Base-by-base conservation (phyloP, 2,797 vertebrate genomes). In the Percopsis omiscomaycus region DNA sequence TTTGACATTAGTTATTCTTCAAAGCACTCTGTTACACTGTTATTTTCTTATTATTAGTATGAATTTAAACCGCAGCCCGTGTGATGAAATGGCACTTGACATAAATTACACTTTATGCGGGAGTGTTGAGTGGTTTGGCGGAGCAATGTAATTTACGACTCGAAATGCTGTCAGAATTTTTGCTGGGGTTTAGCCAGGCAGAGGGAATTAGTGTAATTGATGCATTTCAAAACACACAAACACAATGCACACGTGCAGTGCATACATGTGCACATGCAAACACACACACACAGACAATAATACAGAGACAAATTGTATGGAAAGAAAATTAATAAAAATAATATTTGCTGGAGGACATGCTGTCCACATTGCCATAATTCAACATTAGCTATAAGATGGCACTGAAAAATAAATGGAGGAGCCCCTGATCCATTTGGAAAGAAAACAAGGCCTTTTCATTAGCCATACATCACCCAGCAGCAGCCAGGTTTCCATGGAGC, bases 401-500 rank as follows among this genome's bases (percentile, higher is more conserved):
- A 53, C 42, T 54, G 56, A 75, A 79, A 81, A 77, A 71, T 10
- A 42, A 91, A 88, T 22, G 89, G 78, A 74, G 64, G 49, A 54
- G 32, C 44, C 22, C 22, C 30, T 76, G 71, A 70, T 88, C 71
- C 81, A 79, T 83, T 76, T 71, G 49, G 5, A 37, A 79, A 72
- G 69, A 84, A 83, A 84, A 85, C 78, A 86, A 75, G 66, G 78
- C 70, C 45, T 84, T 14, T 50, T 61, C 64, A 68, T 52, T 53
- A 52, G 28, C 54, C 56, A 59, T 75, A 62, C 61, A 75, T 88
- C 77, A 74, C 37, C 16, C 62, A 22, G 37, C 57, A 44, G 48
- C 55, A 56, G 48, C 74, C 37, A 55, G 46, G 52, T 58, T 57
- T 61, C 61, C 9, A n/a, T 49, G 63, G 49, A 60, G 56, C 73